Evolutionary conservation across 30 jellyfish, hydroid and myxozoan genomes (phyloP).

Genomic region (Rhopilema esculentum): DNA sequence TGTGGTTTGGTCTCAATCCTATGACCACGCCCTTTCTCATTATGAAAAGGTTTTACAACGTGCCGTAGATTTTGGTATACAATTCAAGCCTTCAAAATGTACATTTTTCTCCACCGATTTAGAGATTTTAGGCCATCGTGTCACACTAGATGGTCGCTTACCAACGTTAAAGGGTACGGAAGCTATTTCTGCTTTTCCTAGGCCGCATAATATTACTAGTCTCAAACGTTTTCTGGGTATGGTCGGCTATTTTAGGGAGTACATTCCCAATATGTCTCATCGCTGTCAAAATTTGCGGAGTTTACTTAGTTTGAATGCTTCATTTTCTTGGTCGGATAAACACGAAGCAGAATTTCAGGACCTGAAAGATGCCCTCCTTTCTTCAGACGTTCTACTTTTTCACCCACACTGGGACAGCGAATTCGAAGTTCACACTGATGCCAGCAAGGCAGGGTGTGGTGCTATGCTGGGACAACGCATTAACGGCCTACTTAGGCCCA

Average conservation of each 20-base stretch:
- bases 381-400: slow-evolving; percentile 4
- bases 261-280: slow-evolving; percentile 36
- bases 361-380: slow-evolving; percentile 17
- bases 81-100: slow-evolving; percentile 51
- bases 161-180: slow-evolving; percentile 51
- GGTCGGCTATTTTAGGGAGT: slow-evolving; percentile 50
- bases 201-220: slow-evolving; percentile 22
- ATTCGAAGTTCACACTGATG: slow-evolving; percentile 42
- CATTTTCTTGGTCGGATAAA: slow-evolving; percentile 31
- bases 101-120: slow-evolving; percentile 35
- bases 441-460: slow-evolving; percentile 42
- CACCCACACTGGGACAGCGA: slow-evolving; percentile 39
- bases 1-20: slow-evolving; percentile 33
- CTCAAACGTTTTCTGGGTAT: no score
- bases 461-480: slow-evolving; percentile 15
- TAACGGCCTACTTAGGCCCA: slow-evolving; percentile 17
- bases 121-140: slow-evolving; percentile 48
- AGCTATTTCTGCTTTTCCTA: slow-evolving; percentile 15
- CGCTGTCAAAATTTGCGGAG: not conserved
- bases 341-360: slow-evolving; percentile 44
- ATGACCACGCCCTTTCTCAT: slow-evolving; percentile 32
- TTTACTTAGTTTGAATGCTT: slow-evolving; percentile 34
- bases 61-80: slow-evolving; percentile 45
- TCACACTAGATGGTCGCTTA: slow-evolving; percentile 64
- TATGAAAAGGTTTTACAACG: slow-evolving; percentile 20